Base-by-base conservation (phyloP, 2,113 vertebrate species). In the Tor tambroides region DNA sequence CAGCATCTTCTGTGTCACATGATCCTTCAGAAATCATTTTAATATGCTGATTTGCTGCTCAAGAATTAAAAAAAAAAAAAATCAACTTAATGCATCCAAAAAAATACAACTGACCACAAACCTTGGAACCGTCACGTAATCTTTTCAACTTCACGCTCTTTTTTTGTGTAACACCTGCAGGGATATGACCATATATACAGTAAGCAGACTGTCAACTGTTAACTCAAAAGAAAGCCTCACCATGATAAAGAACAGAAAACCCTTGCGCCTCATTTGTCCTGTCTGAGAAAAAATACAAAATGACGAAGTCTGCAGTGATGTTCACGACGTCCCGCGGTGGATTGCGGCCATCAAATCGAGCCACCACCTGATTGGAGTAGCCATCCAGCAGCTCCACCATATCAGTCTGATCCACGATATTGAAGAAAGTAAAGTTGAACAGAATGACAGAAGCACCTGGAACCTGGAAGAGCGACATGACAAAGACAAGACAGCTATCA, bases 231-330 rank as follows among this genome's bases (percentile, higher is more conserved):
- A 12, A 46, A 46, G 2, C 43, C 43, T 46, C 43, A 46, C 43
- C 97, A 95, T 96, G 95, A 80, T 99, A 99, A 7, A 96, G 92
- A 91, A 98, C 93, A 87, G 97, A 96, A 86, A 99, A 99, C 28
- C 98, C 98, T 75, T 98, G 97, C 46, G 97, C 97, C 88, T 98
- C 96, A 91, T 97, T 98, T 89, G 96, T 96, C 38, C 97, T 95
- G 91, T 99, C 98, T 0, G 98, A 99, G 95, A 95, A 99, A 92
- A 99, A 99, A 94, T 99, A 99, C 59, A 99, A 91, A 35, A 99
- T 97, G 51, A 97, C 96, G 51, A 96, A 98, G 92, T 98, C 97
- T 38, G 95, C 88, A 0, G 97, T 98, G 94, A 99, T 43, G 89
- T 98, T 99, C 8, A 99, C 93, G 56, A 95, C 92, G 69, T 93